A percentile compares a stretch with the other conserved stretches of the same genome.
Evolutionary conservation across 2,113 vertebrate species (phyloP).

Genomic region (Leucoraja erinaceus): DNA sequence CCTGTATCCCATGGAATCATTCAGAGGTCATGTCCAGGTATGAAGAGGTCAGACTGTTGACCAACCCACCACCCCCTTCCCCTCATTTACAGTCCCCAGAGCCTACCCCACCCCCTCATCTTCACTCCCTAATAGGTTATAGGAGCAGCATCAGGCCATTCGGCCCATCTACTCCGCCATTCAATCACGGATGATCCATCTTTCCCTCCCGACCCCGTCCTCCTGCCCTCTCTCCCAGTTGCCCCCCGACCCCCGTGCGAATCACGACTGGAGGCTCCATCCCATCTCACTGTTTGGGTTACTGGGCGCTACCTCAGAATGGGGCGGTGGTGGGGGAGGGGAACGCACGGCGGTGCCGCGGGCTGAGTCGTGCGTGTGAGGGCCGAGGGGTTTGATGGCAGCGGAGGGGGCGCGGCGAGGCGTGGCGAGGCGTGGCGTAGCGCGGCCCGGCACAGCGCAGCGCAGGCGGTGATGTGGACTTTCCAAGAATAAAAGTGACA

Average conservation of each 20-base stretch:
- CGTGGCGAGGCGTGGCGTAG: too few relatives aligned
- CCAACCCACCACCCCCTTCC: too few relatives aligned
- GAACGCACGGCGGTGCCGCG: background rate
- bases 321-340: background rate
- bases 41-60: background rate
- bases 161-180: too few relatives aligned
- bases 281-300: background rate
- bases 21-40: background rate
- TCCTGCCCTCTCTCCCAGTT: too few relatives aligned
- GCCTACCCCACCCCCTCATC: too few relatives aligned
- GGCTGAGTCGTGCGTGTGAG: background rate
- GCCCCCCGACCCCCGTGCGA: too few relatives aligned
- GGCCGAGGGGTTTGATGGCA: background rate
- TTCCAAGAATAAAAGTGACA: conserved; percentile 34
- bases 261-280: too few relatives aligned
- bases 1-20: background rate
- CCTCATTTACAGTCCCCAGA: background rate
- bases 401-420: background rate
- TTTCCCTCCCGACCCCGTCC: too few relatives aligned
- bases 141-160: too few relatives aligned
- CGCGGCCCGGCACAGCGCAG: too few relatives aligned
- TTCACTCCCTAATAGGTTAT: background rate
- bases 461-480: background rate
- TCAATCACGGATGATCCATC: too few relatives aligned
- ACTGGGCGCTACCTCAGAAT: background rate